Percentiles rank a stretch among this genome's conserved stretches.
Conservation (phyloP, 2,888 invertebrate species). For the Ashinkailepas kermadecensis region DNA sequence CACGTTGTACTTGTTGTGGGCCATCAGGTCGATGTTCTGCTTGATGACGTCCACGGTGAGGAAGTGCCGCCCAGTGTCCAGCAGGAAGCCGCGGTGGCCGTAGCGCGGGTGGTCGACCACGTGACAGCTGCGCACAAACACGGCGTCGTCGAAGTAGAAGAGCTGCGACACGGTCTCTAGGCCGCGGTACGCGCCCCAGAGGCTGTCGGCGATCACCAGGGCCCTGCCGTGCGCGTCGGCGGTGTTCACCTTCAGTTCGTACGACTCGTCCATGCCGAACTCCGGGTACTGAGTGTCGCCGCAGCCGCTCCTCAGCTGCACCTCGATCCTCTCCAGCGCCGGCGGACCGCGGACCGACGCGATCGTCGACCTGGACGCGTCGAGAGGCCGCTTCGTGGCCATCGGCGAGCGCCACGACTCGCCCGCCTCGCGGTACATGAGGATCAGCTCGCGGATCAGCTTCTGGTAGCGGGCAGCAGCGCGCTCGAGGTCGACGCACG, state of each 20-base stretch:
- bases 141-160: constrained; percentile 50
- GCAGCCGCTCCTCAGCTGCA: constrained; percentile 44
- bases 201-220: constrained; percentile 44
- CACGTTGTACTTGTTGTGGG: constrained; percentile 84
- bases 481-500: background rate
- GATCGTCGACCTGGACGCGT: no score
- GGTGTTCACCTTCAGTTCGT: constrained; percentile 37
- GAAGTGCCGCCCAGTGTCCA: constrained; percentile 84
- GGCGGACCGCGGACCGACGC: background rate
- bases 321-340: constrained; percentile 21
- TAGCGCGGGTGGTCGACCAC: constrained; percentile 72
- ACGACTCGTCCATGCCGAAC: constrained; percentile 9
- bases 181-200: constrained; percentile 80
- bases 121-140: constrained; percentile 23
- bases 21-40: constrained; percentile 69
- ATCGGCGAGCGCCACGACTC: no score
- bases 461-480: background rate
- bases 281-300: background rate
- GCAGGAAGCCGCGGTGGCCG: constrained; percentile 68
- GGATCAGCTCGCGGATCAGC: background rate
- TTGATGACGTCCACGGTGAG: constrained; percentile 59
- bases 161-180: constrained; percentile 80
- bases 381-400: no score
- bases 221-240: constrained; percentile 38
- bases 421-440: background rate